Conservation (phyloP, 1,140 invertebrate genomes). For the Drosophila subobscura region DNA sequence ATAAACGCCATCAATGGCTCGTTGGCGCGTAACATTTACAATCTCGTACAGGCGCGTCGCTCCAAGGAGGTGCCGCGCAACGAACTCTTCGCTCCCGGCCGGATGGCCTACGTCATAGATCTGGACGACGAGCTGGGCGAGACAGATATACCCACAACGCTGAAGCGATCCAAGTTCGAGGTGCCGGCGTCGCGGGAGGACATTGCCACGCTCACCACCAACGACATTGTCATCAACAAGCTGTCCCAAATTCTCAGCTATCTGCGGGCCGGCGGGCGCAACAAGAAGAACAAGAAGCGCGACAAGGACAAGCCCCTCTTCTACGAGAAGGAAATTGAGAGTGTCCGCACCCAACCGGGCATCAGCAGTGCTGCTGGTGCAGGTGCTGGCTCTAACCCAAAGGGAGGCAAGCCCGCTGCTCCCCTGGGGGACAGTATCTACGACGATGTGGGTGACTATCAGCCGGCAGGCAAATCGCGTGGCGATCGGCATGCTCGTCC, state of each 20-base stretch:
- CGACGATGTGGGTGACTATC: constrained; percentile 96
- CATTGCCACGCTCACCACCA: constrained; percentile 93
- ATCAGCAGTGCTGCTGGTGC: neutral
- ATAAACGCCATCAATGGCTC: constrained; percentile 92
- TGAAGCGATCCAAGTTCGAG: constrained; percentile 97
- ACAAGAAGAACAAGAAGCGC: constrained; percentile 90
- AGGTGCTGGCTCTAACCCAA: constrained; percentile 11
- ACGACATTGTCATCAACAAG: constrained; percentile 98
- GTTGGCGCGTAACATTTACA: constrained; percentile 90
- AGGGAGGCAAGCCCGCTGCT: constrained; percentile 4
- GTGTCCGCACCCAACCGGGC: constrained; percentile 26
- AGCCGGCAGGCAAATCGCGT: constrained; percentile 84
- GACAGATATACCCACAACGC: constrained; percentile 97
- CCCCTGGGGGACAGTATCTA: constrained; percentile 93
- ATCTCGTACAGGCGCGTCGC: constrained; percentile 87
- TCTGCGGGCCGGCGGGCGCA: constrained; percentile 90
- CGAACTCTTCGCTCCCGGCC: constrained; percentile 96
- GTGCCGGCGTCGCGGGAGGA: constrained; percentile 88
- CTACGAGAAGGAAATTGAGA: constrained; percentile 77
- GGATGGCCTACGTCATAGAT: constrained; percentile 99
- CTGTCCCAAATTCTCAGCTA: constrained; percentile 98
- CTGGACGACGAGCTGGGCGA: constrained; percentile 91
- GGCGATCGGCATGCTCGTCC: constrained; percentile 66
- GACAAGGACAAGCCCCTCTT: constrained; percentile 83
- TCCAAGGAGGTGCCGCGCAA: constrained; percentile 91